These are phyloP conservation scores for Trachemys scripta DNA, from an alignment of 2,113 vertebrate species.

Conservation along the genomic window DNA sequence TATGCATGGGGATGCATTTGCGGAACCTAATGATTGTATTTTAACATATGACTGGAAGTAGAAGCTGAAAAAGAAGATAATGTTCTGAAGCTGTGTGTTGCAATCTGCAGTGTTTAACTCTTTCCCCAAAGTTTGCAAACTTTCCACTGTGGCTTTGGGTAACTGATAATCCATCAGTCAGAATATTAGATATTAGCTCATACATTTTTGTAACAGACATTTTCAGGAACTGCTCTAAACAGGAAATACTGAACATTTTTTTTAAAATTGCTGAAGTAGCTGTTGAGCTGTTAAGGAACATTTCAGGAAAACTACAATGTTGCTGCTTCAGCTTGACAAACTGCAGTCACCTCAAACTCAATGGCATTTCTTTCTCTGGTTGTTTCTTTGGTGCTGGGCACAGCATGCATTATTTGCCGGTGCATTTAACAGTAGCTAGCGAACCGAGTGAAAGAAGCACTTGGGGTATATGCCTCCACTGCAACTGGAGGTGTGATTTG, in stretches of 20 bases:
- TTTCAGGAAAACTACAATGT: background rate
- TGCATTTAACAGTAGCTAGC: background rate
- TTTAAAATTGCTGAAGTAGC: background rate
- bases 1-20: background rate
- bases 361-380: accelerated
- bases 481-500: background rate
- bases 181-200: background rate
- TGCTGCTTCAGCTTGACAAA: background rate
- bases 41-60: background rate
- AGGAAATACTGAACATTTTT: slow-evolving; percentile 16
- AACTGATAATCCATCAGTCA: background rate
- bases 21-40: background rate
- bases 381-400: background rate
- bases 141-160: background rate
- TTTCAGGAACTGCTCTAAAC: slow-evolving; percentile 46
- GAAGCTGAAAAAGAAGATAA: background rate
- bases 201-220: background rate
- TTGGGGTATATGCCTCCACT: background rate
- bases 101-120: background rate
- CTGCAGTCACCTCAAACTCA: background rate
- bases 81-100: background rate
- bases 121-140: background rate
- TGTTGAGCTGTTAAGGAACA: background rate
- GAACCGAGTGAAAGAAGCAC: background rate
- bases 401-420: background rate